Base-by-base conservation (phyloP, 2,113 vertebrate genomes). In the Machaerirhynchus nigripectus region DNA sequence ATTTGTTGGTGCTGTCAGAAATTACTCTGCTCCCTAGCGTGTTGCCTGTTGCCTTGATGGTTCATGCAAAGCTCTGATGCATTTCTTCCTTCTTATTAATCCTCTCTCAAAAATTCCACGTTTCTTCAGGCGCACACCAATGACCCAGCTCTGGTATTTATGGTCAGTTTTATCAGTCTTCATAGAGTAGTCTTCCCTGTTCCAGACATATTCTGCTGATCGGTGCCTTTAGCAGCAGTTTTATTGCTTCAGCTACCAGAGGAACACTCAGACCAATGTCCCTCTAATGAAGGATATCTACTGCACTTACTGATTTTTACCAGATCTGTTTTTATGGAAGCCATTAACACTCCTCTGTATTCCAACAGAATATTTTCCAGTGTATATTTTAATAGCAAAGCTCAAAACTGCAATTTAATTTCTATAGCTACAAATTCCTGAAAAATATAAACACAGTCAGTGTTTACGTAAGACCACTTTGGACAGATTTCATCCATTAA, bases 351-450 rank as follows among this genome's bases (percentile, higher is more conserved):
- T 47, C 20, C 26, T 77, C 53, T 52, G 17, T 77, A 81, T 75
- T 90, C 81, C 69, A 92, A 28, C 7, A 64, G 60, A 77, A 27
- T 84, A 79, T 94, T 89, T 95, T 94, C 86, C 89, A 87, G 49
- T 8, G 39, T 76, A 46, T 71, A 84, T 91, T 95, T 95, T 76
- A 81, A 75, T 11, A 93, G 67, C 37, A n/a, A 87, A 89, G 27
- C 87, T 89, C 68, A 89, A 93, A 94, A 87, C n/a, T 53, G 40
- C 47, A 10, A 35, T 89, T 95, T 77, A 79, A 97, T 83, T 95
- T 95, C 96, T 96, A 96, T 92, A 92, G 90, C 63, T 95, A 84
- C 89, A 84, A 82, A 81, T 96, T 87, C 37, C 68, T 81, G 88
- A 93, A 84, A 88, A 95, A 93, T 63, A 91, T 75, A 90, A 95